Base-by-base conservation (phyloP, 2,888 invertebrate genomes). In the Lasioglossum pauxillum region DNA sequence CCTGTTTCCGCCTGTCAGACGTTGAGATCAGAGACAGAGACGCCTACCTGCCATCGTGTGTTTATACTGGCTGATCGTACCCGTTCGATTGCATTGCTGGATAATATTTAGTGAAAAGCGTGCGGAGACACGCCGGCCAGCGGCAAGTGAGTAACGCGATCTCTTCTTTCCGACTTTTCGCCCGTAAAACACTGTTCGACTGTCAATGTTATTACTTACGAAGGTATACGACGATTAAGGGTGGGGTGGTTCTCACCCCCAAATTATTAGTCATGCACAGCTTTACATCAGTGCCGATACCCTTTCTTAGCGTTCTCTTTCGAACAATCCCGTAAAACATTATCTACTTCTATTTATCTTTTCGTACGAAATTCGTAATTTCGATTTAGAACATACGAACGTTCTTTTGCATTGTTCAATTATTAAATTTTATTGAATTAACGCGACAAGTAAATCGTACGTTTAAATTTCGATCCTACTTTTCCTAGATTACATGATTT, bases 1-100 rank as follows among this genome's bases (percentile, higher is more conserved):
- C 93, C 92, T 93, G 92, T 92, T 94, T 94, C 94, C 94, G 94
- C 93, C 94, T 94, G 93, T 93, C 94, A 94, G 91, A 90, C 84
- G 83, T 84, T 75, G 82, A 83, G 83, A 84, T 83, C 83, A 89
- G 88, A 83, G 89, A 90, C 83, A 89, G 88, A 83, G 90, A 90
- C 89, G 89, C 89, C 90, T 89, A 86, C 78, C 82, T 86, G 85
- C 83, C 80, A 79, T 87, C 82, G 82, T 71, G 82, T 87, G 78
- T 87, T 88, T 88, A 85, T 78, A 83, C 38, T 85, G 78, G 75
- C 85, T 88, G 78, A 71, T 82, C 41, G 46, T 75, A 76, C 74
- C 73, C 67, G 31, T 53, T 73, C 73, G 23, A 75, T 49, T 77
- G 44, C 49, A 80, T 82, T 82, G 31, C 72, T 69, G 64, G 72